Percentiles rank a stretch among this genome's conserved stretches.
Evolutionary conservation across 2,888 invertebrate genomes (phyloP).

Genomic region (Diogma glabrata): DNA sequence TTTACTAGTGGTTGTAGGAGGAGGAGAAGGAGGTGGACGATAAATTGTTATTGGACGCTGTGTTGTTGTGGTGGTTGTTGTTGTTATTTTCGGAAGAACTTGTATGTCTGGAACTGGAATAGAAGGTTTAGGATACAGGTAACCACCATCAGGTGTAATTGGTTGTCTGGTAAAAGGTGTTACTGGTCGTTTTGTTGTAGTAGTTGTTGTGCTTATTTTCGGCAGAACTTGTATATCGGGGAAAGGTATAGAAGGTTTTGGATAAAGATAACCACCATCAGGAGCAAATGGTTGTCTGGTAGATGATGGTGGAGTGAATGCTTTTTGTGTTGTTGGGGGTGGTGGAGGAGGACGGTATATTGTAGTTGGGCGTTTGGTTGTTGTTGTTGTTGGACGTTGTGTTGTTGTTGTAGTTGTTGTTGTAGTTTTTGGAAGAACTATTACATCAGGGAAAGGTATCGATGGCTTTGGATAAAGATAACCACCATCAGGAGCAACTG

Average conservation of each 20-base stretch:
- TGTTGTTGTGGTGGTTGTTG: slow-evolving; percentile 16
- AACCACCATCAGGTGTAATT: not conserved
- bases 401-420: too few relatives aligned
- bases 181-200: not conserved
- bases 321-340: slow-evolving; percentile 1
- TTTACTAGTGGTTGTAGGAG: too few relatives aligned
- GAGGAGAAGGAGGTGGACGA: too few relatives aligned
- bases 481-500: too few relatives aligned
- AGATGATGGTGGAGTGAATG: slow-evolving; percentile 9
- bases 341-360: not conserved
- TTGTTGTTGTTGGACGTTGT: too few relatives aligned
- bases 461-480: too few relatives aligned
- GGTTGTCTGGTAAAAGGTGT: slow-evolving; percentile 12
- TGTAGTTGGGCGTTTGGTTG: not conserved
- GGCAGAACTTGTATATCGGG: too few relatives aligned
- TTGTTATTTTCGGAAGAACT: not conserved
- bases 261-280: slow-evolving; percentile 1
- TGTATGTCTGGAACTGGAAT: not conserved
- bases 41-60: slow-evolving; percentile 12
- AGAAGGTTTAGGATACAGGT: not conserved
- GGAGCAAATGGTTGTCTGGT: too few relatives aligned
- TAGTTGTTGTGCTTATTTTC: not conserved
- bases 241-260: not conserved
- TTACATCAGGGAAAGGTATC: too few relatives aligned
- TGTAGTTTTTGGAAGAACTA: too few relatives aligned